These are phyloP conservation scores for Disparrhopalites patrizii DNA, from an alignment of 2,888 invertebrate genomes.

Conservation along the genomic window DNA sequence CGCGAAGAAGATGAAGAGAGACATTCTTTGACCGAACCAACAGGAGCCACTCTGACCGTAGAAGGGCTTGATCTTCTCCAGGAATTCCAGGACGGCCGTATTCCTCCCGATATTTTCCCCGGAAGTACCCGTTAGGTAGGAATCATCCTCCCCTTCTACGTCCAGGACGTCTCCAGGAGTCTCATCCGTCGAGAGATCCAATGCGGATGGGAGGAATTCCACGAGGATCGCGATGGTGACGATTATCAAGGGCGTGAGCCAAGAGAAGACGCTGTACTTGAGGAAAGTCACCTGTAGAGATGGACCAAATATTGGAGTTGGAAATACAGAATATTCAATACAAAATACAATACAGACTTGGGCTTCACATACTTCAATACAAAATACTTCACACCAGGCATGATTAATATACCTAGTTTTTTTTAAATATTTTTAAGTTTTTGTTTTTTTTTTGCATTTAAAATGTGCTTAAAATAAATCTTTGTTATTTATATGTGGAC, in stretches of 20 bases:
- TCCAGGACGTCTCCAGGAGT: neutral
- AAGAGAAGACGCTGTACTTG: conserved; percentile 52
- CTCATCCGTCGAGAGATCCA: neutral
- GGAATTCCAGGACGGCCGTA: conserved; percentile 1
- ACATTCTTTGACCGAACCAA: conserved; percentile 52
- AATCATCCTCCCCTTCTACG: neutral
- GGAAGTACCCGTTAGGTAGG: too few species aligned
- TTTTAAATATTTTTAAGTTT: too few species aligned
- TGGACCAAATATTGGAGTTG: too few species aligned
- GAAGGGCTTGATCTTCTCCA: conserved; percentile 40
- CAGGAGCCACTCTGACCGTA: conserved; percentile 50
- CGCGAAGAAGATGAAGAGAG: conserved; percentile 52
- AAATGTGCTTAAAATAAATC: too few species aligned
- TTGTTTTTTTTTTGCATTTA: too few species aligned
- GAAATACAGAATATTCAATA: too few species aligned
- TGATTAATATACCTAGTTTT: too few species aligned
- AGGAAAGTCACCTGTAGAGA: conserved; percentile 42
- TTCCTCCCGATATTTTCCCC: neutral
- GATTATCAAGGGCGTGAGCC: conserved; percentile 51
- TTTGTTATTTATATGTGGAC: too few species aligned
- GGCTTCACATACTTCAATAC: too few species aligned
- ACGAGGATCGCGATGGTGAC: conserved; percentile 44
- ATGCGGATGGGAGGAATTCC: conserved; percentile 29
- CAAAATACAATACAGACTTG: too few species aligned
- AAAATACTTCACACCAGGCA: too few species aligned